Conservation (phyloP, 30 jellyfish, hydroid and myxozoan species). For the Aurelia sp. region DNA sequence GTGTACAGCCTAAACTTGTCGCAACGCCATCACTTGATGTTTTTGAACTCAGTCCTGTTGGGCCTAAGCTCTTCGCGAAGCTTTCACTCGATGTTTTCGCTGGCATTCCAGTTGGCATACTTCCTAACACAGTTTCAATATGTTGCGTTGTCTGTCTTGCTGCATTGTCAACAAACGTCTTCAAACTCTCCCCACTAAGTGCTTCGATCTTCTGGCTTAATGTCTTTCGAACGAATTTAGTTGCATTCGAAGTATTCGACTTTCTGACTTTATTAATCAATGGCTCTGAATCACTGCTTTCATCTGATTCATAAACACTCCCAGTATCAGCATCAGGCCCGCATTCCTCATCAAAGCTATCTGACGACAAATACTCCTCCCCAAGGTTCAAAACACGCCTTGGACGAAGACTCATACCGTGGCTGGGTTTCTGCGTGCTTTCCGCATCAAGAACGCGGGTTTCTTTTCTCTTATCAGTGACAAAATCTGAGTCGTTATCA, state of each 20-base stretch:
- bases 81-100: background rate
- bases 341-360: slow-evolving; percentile 55
- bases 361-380: slow-evolving; percentile 55
- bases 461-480: background rate
- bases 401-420: slow-evolving; percentile 62
- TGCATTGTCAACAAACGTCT: slow-evolving; percentile 11
- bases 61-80: too few species aligned
- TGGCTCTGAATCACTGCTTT: slow-evolving; percentile 74
- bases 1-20: too few species aligned
- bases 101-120: background rate
- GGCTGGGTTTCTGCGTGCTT: slow-evolving; percentile 17
- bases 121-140: background rate
- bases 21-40: too few species aligned
- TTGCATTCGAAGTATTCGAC: background rate
- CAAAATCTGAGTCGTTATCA: slow-evolving; percentile 15
- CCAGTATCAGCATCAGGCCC: slow-evolving; percentile 22
- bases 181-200: background rate
- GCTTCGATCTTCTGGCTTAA: background rate
- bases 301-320: slow-evolving; percentile 44
- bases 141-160: background rate
- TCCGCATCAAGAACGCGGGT: slow-evolving; percentile 9
- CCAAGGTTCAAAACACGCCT: slow-evolving; percentile 32
- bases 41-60: too few species aligned
- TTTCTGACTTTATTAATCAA: slow-evolving; percentile 47
- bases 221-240: background rate